Base-by-base conservation (phyloP, 2,113 vertebrate species). In the Alligator mississippiensis region DNA sequence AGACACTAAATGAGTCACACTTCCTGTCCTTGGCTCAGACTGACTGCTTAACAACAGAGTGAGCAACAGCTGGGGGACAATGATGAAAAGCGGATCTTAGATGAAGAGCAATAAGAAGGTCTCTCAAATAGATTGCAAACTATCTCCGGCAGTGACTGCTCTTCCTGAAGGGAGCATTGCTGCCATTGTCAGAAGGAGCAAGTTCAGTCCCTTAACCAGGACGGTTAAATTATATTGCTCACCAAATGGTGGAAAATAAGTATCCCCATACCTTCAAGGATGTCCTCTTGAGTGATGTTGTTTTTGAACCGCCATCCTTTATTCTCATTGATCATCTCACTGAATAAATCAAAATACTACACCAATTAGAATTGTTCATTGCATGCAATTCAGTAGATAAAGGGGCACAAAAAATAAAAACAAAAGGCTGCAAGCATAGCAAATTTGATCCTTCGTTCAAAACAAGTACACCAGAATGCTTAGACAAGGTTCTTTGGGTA, bases 291-390 rank as follows among this genome's bases (percentile, higher is more conserved):
- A 2, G 2, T 77, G 87, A 66, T 80, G 89, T 72, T 16, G 76
- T 85, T 60, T 19, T 7, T 79, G 95, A 87, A 58, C 90, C 81
- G 60, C 47, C 10, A 86, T 80, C 86, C 55, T 55, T 90, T 57
- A 25, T 54, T 74, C 60, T 72, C 0, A 1, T 54, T 75, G 59
- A 76, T 62, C 11, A 2, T 80, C 72, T 89, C 28, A 77, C 54
- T 38, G 57, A 2, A 12, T 4, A 59, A 66, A 64, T 47, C 0
- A 0, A 59, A 87, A 17, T 74, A 1, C 38, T 9, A 3, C 61
- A 1, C 19, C 4, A 1, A 27, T 80, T 81, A 1, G 1, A 95
- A 22, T 6, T 1, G 68, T 3, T 84, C 15, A 1, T 77, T 7
- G 1, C 81, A 90, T 88, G 81, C 34, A 92, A 63, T 83, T 24